Evolutionary conservation across 2,113 vertebrate species (phyloP).

Genomic region (Bettongia penicillata): DNA sequence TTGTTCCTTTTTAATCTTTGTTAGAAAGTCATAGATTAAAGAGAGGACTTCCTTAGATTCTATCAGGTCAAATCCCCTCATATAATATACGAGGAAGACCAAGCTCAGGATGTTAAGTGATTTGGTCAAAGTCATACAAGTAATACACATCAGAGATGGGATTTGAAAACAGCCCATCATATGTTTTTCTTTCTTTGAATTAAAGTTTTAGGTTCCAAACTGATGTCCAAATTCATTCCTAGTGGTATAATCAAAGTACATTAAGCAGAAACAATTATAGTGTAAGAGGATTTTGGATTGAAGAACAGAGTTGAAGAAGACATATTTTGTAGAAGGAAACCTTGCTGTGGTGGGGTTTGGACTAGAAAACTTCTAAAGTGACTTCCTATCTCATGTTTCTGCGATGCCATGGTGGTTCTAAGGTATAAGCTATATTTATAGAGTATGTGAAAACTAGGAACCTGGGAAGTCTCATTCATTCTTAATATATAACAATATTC

Average conservation of each 20-base stretch:
- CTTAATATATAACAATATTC: background rate
- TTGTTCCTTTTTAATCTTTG: background rate
- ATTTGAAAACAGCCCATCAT: background rate
- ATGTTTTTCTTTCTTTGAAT: background rate
- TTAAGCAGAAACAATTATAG: background rate
- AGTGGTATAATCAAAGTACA: background rate
- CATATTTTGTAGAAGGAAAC: background rate
- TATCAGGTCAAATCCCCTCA: background rate
- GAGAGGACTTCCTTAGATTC: background rate
- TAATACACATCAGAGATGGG: background rate
- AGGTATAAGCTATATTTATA: background rate
- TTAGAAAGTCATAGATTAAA: background rate
- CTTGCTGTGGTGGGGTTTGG: background rate
- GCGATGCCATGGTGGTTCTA: background rate
- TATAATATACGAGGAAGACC: background rate
- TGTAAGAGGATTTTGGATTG: background rate
- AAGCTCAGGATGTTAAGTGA: background rate
- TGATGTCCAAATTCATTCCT: background rate
- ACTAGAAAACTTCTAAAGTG: background rate
- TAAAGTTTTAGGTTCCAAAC: background rate
- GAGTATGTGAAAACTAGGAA: background rate
- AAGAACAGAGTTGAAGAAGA: background rate
- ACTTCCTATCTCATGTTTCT: background rate
- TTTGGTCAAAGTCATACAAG: background rate
- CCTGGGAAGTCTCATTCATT: background rate